Evolutionary conservation across 1,140 invertebrate genomes (phyloP).

Genomic region (Nylanderia fulva): DNA sequence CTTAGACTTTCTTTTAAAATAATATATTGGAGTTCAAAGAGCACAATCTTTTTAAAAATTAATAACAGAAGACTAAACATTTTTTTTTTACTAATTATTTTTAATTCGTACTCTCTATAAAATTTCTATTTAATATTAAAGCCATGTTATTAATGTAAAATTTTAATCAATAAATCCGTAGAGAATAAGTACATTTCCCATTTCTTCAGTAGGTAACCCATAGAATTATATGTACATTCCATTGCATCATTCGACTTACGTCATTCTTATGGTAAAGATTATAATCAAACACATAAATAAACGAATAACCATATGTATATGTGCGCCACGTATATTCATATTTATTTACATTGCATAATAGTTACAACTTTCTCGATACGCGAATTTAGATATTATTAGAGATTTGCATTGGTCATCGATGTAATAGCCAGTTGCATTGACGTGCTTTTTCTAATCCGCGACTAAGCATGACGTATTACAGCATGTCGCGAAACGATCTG

Average conservation of each 20-base stretch:
- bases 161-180: background rate
- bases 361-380: slow-evolving; percentile 24
- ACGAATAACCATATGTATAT: background rate
- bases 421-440: slow-evolving; percentile 52
- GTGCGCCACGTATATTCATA: background rate
- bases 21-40: too few relatives aligned
- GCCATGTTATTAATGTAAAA: background rate
- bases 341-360: slow-evolving; percentile 33
- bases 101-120: background rate
- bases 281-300: slow-evolving; percentile 45
- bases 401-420: slow-evolving; percentile 28
- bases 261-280: slow-evolving; percentile 25
- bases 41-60: background rate
- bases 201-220: background rate
- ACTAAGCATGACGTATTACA: slow-evolving; percentile 51
- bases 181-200: background rate
- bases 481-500: slow-evolving; percentile 23
- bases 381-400: slow-evolving; percentile 57
- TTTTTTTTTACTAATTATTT: background rate
- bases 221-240: slow-evolving; percentile 2
- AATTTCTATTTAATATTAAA: background rate
- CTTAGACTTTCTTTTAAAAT: too few relatives aligned
- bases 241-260: slow-evolving; percentile 27
- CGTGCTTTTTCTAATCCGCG: slow-evolving; percentile 32
- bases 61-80: too few relatives aligned